Percentiles rank a stretch among this genome's conserved stretches.
Conservation (phyloP, 2,888 invertebrate species). For the Dolichomitus sp. region DNA sequence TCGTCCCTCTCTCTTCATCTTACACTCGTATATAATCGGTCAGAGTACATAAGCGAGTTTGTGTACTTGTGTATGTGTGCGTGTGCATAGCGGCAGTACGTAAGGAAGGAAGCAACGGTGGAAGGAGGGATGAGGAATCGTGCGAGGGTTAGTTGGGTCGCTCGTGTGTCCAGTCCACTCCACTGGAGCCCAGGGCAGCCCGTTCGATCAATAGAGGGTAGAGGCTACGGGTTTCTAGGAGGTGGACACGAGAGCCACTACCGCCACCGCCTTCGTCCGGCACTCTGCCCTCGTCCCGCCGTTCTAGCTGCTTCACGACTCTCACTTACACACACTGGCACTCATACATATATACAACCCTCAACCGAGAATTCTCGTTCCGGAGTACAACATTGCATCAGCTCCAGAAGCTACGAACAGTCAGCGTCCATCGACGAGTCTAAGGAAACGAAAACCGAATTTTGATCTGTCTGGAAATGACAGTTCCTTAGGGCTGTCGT, state of each 20-base stretch:
- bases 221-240: slow-evolving; percentile 83
- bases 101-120: slow-evolving; percentile 64
- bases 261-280: slow-evolving; percentile 54
- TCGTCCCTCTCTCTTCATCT: background rate
- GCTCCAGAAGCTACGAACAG: slow-evolving; percentile 17
- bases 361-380: slow-evolving; percentile 13
- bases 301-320: slow-evolving; percentile 66
- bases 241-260: slow-evolving; percentile 79
- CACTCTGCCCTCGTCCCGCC: slow-evolving; percentile 47
- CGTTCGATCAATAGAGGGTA: slow-evolving; percentile 86
- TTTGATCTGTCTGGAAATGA: background rate
- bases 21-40: slow-evolving; percentile 41
- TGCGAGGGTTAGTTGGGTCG: slow-evolving; percentile 79
- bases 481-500: background rate
- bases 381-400: background rate
- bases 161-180: slow-evolving; percentile 85
- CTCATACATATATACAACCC: too few relatives aligned
- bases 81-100: slow-evolving; percentile 29
- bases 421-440: slow-evolving; percentile 20
- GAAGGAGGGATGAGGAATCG: slow-evolving; percentile 74
- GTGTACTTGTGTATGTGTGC: slow-evolving; percentile 23
- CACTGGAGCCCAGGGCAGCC: slow-evolving; percentile 84
- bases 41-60: slow-evolving; percentile 53
- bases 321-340: slow-evolving; percentile 58
- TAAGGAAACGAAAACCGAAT: background rate